These are phyloP conservation scores for Falco punctatus DNA, from an alignment of 2,113 vertebrate species.

Conservation along the genomic window DNA sequence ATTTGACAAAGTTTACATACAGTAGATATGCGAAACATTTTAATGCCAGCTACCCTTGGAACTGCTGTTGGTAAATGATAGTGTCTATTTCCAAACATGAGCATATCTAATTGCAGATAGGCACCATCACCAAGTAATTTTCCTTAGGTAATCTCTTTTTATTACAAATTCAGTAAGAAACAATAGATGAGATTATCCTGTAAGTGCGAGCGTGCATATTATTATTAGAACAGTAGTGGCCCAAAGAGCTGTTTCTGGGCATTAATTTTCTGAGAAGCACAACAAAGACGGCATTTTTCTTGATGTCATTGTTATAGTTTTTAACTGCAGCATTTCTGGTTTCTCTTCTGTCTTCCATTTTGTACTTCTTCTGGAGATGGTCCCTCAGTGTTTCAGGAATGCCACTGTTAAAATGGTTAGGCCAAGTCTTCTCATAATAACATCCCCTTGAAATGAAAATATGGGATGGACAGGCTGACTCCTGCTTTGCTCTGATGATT, in stretches of 20 bases:
- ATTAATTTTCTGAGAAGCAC: background rate
- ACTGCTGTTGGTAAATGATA: slow-evolving; percentile 6
- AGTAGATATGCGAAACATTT: slow-evolving; percentile 9
- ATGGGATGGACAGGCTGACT: background rate
- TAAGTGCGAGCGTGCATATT: background rate
- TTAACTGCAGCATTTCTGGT: background rate
- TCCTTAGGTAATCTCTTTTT: slow-evolving; percentile 28
- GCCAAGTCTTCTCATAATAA: background rate
- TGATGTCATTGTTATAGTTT: background rate
- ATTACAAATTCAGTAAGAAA: slow-evolving; percentile 38
- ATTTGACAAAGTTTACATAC: background rate
- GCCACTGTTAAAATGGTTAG: background rate
- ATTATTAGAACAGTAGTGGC: background rate
- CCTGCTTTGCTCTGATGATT: background rate
- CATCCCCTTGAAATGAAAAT: background rate
- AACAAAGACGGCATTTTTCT: background rate
- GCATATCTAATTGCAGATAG: slow-evolving; percentile 38
- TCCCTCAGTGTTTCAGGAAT: background rate
- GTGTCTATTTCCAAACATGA: slow-evolving; percentile 44
- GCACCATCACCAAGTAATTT: slow-evolving; percentile 33
- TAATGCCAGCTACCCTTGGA: slow-evolving; percentile 7
- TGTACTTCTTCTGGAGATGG: background rate
- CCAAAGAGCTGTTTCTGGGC: background rate
- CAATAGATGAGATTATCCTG: background rate
- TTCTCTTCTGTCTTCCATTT: background rate